Conservation (phyloP, 2,797 vertebrate genomes). For the Cyprinella venusta region DNA sequence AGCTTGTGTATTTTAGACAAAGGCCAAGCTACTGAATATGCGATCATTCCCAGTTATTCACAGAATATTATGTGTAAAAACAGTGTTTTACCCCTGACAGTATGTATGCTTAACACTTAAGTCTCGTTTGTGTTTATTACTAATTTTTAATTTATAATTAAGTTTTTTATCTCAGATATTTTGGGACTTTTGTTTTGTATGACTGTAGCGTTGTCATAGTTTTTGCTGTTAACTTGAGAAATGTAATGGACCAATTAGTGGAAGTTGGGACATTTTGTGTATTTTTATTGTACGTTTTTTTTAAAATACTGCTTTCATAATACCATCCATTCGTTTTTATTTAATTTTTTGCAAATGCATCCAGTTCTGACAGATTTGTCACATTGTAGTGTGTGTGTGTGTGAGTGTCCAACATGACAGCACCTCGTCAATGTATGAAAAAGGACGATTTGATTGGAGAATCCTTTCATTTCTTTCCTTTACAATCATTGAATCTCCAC, state of each 20-base stretch:
- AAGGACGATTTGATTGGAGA: not conserved
- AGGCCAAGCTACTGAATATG: constrained; percentile 35
- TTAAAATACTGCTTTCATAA: constrained; percentile 12
- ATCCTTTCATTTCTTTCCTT: constrained; percentile 36
- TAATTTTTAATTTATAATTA: no score
- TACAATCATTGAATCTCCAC: constrained; percentile 47
- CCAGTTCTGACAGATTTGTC: constrained; percentile 5
- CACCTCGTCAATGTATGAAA: not conserved
- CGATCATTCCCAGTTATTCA: not conserved
- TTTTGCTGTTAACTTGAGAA: constrained; percentile 17
- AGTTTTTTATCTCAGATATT: constrained; percentile 26
- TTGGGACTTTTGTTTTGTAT: constrained; percentile 18
- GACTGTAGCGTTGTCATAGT: not conserved
- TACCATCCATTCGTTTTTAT: not conserved
- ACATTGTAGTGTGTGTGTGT: not conserved
- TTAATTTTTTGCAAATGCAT: not conserved
- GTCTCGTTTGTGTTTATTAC: constrained; percentile 11
- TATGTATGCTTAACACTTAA: not conserved
- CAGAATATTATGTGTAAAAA: not conserved
- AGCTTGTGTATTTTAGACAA: constrained; percentile 26
- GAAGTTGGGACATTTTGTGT: constrained; percentile 27
- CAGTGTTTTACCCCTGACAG: not conserved
- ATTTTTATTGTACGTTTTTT: constrained; percentile 22
- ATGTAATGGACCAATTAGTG: constrained; percentile 41
- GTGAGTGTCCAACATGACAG: constrained; percentile 1